Evolutionary conservation across 92 coral and sea anemone genomes (phyloP), one percentile per base, ranked within the genome.

Genomic region (Epizoanthus stellaris): DNA sequence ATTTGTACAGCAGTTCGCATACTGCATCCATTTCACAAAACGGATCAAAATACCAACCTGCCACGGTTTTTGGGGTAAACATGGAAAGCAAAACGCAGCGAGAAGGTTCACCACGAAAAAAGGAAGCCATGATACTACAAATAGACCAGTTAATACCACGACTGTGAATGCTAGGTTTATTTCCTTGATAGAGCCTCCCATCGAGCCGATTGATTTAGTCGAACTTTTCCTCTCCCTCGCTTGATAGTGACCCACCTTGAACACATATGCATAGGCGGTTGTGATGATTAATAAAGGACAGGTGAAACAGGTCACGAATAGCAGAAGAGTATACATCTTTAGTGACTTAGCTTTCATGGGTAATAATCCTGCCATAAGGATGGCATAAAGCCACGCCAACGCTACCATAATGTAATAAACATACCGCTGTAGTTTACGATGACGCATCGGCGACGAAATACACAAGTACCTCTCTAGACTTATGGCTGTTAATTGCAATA

Each of bases 401-500:
- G 73, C 57, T 4, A 92, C 54, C 93, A 94, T 94, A 63, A 79
- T 60, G 77, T 87, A 73, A 86, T 94, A 94, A 1, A 90, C 87
- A 0, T 84, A 82, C 1, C 81, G 88, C 1, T 90, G 85, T 59
- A 94, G 88, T 30, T 85, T 89, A 12, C 98, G 95, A 83, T 94
- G 98, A 42, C 80, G 60, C 67, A 92, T 86, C 17, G 98, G 98
- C 66, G 94, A 89, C 9, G 91, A 89, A 36, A 91, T 88, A 23
- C 93, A 95, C 71, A 94, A 53, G 66, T 90, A 90, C 58, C 98
- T 87, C 87, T 95, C 98, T 60, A 94, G 62, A 21, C 95, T 92
- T 17, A 95, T 95, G 14, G 98, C 92, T 63, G 98, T 95, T 16
- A 95, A 92, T 76, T 95, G 98, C 6, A 95, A 75, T 56, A 95